A percentile compares a stretch with the other conserved stretches of the same genome.
Evolutionary conservation across 2,888 invertebrate species (phyloP).

Genomic region (Platynereis dumerilii): DNA sequence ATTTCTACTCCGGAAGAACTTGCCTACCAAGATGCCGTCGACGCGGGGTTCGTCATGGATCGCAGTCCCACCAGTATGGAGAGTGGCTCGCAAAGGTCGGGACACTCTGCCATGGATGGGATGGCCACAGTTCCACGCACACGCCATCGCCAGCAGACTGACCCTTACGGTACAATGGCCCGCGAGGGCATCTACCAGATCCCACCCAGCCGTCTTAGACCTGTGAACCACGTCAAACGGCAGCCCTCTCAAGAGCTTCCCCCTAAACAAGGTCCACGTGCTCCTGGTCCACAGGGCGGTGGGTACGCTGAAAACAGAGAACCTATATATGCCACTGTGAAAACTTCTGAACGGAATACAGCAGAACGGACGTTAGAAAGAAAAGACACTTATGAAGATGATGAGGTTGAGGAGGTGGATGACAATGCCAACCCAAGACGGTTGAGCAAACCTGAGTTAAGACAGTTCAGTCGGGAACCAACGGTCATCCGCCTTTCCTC

Average conservation of each 20-base stretch:
- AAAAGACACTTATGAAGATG: constrained; percentile 21
- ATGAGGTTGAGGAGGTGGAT: constrained; percentile 1
- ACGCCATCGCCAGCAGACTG: constrained; percentile 39
- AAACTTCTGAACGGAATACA: too few relatives aligned
- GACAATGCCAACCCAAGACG: constrained; percentile 9
- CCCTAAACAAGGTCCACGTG: not conserved
- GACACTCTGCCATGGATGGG: constrained; percentile 21
- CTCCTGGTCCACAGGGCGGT: not conserved
- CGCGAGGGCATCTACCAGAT: constrained; percentile 14
- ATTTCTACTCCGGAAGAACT: constrained; percentile 48
- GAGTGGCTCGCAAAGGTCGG: constrained; percentile 14
- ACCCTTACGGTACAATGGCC: constrained; percentile 6
- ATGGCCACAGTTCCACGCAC: constrained; percentile 46
- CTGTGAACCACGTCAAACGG: not conserved
- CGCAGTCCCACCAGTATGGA: constrained; percentile 21
- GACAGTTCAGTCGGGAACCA: constrained; percentile 40
- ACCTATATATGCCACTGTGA: constrained; percentile 5
- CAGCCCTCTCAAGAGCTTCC: not conserved
- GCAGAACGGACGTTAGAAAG: constrained; percentile 29
- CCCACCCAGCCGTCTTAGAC: not conserved
- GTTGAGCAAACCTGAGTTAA: constrained; percentile 29
- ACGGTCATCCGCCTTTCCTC: constrained; percentile 24
- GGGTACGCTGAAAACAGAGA: not conserved
- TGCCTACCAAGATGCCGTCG: constrained; percentile 28
- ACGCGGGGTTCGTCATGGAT: constrained; percentile 21